phyloP scores from a whole-genome alignment of 92 coral and sea anemone genomes.

The Actinernus sp. region DNA sequence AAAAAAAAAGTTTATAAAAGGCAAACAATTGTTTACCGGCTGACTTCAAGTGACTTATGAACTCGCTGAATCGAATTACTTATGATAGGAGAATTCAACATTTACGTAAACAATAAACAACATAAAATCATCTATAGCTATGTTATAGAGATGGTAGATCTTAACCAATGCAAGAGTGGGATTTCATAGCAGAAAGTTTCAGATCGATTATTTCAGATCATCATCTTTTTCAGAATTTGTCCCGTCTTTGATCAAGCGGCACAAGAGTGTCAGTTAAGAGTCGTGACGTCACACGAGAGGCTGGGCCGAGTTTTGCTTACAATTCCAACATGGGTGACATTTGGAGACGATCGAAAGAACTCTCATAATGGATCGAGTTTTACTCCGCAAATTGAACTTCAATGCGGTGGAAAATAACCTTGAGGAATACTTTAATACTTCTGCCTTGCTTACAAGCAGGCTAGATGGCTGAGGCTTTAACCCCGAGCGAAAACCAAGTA shows the following conservation, averaged over 20 bases:
- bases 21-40: too few species aligned
- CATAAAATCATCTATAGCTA: too few species aligned
- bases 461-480: slow-evolving; percentile 86
- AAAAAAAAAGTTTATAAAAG: too few species aligned
- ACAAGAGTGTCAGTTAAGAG: not conserved
- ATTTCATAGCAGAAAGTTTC: too few species aligned
- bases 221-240: not conserved
- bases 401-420: slow-evolving; percentile 53
- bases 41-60: too few species aligned
- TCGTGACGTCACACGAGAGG: slow-evolving; percentile 33
- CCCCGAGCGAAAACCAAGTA: slow-evolving; percentile 61
- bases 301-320: slow-evolving; percentile 68
- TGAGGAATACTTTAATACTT: slow-evolving; percentile 40
- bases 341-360: slow-evolving; percentile 30
- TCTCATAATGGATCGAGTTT: slow-evolving; percentile 62
- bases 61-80: too few species aligned
- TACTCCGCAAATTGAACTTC: slow-evolving; percentile 17
- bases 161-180: too few species aligned
- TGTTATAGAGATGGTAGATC: too few species aligned
- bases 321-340: slow-evolving; percentile 87
- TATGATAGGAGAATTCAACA: too few species aligned
- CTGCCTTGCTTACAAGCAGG: slow-evolving; percentile 76
- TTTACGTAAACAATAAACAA: too few species aligned
- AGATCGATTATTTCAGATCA: too few species aligned
- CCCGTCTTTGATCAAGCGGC: not conserved